Percentiles rank a stretch among this genome's conserved stretches.
These are phyloP conservation scores for Forbesichthys agassizii DNA, from an alignment of 2,113 vertebrate species.

Conservation along the genomic window DNA sequence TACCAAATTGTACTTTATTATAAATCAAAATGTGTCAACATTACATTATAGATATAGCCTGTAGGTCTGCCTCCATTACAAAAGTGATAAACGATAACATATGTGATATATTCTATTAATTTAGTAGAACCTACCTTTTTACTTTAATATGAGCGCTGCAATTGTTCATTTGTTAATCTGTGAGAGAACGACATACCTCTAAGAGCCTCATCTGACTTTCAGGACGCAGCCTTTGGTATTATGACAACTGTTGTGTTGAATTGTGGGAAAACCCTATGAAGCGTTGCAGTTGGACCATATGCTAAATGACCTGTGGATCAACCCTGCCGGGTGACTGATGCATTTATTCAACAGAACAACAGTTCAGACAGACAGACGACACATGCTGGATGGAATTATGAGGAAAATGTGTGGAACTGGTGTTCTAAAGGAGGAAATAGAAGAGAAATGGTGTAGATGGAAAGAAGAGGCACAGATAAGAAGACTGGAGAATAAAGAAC, in stretches of 20 bases:
- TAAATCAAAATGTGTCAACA: no score
- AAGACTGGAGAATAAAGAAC: not conserved
- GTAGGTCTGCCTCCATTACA: no score
- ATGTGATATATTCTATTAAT: no score
- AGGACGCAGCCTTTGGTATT: not conserved
- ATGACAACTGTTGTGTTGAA: conserved; percentile 7
- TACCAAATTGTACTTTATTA: no score
- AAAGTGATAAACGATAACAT: no score
- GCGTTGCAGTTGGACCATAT: conserved; percentile 48
- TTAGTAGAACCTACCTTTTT: no score
- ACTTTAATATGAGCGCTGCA: not conserved
- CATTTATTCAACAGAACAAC: conserved; percentile 61
- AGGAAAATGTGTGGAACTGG: not conserved
- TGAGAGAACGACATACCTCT: not conserved
- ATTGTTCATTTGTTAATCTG: conserved; percentile 1
- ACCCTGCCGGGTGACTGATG: conserved; percentile 47
- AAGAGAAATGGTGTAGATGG: not conserved
- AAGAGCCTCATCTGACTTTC: not conserved
- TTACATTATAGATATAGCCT: no score
- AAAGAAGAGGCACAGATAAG: conserved; percentile 3
- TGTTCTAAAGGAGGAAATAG: conserved; percentile 1
- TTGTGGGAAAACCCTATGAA: conserved; percentile 38
- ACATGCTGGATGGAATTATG: conserved; percentile 23
- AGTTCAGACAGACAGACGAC: conserved; percentile 3
- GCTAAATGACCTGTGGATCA: conserved; percentile 54